Evolutionary conservation across 2,797 vertebrate genomes (phyloP).

Genomic region (Smutsia gigantea): DNA sequence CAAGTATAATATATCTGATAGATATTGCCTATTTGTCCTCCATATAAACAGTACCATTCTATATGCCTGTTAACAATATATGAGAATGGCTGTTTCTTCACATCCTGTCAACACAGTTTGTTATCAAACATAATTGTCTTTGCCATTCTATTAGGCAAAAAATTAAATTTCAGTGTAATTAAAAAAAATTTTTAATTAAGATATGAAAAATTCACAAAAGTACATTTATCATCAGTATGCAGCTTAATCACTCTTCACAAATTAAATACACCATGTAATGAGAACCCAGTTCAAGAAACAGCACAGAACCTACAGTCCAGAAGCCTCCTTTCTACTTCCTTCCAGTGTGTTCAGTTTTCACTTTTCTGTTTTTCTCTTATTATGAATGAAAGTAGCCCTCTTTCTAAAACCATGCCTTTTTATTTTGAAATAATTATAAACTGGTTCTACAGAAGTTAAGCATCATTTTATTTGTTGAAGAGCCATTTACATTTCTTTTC

Average conservation of each 20-base stretch:
- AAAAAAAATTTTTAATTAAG: neutral
- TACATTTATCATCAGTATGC: neutral
- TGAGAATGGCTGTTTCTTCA: neutral
- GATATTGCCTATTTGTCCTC: neutral
- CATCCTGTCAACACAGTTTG: neutral
- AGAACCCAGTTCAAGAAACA: neutral
- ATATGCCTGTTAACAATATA: neutral
- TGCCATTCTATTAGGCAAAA: neutral
- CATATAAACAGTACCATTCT: neutral
- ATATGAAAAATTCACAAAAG: neutral
- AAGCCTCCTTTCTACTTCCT: neutral
- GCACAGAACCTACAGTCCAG: neutral
- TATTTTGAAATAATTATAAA: slow-evolving; percentile 6
- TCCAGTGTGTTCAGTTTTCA: neutral
- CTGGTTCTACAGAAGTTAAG: neutral
- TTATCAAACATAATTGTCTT: slow-evolving; percentile 25
- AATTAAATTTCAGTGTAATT: neutral
- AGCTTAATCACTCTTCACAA: slow-evolving; percentile 3
- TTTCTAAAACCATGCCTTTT: neutral
- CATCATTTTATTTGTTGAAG: neutral
- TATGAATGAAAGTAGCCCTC: neutral
- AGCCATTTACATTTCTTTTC: neutral
- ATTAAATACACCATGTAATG: neutral
- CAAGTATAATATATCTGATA: neutral
- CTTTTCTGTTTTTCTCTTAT: slow-evolving; percentile 17